These are phyloP conservation scores for Toxonevra muliebris DNA, from an alignment of 2,888 invertebrate species.

Conservation along the genomic window DNA sequence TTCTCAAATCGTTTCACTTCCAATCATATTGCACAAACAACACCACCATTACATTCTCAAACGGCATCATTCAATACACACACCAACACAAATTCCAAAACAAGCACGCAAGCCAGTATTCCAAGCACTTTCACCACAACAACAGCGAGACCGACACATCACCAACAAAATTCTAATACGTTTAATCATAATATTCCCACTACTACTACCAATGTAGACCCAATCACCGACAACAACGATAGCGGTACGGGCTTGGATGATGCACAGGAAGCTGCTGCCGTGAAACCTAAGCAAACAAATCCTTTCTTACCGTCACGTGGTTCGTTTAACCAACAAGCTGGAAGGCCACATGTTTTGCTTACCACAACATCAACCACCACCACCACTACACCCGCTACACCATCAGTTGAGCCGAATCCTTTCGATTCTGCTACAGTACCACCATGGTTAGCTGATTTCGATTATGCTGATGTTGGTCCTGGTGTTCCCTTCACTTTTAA, in stretches of 20 bases:
- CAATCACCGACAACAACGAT: conserved; percentile 22
- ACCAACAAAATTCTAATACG: conserved; percentile 18
- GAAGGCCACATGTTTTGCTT: conserved; percentile 21
- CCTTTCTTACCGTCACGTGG: conserved; percentile 37
- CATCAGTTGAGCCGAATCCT: conserved; percentile 43
- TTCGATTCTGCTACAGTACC: conserved; percentile 59
- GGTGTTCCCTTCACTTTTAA: conserved; percentile 57
- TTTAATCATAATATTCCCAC: conserved; percentile 35
- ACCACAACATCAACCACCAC: conserved; percentile 30
- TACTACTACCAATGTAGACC: conserved; percentile 37
- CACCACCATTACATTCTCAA: neutral
- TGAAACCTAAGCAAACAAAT: conserved; percentile 35
- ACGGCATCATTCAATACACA: neutral
- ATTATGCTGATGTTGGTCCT: conserved; percentile 60
- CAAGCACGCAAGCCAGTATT: conserved; percentile 24
- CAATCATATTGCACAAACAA: conserved; percentile 27
- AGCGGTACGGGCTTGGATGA: neutral
- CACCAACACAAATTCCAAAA: conserved; percentile 21
- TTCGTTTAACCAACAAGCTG: conserved; percentile 35
- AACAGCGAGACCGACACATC: conserved; percentile 30
- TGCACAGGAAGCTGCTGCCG: neutral
- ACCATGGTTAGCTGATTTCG: conserved; percentile 58
- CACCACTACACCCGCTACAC: conserved; percentile 43
- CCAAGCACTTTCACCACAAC: conserved; percentile 26
- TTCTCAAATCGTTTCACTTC: conserved; percentile 24